Evolutionary conservation across 2,888 invertebrate genomes (phyloP).

Genomic region (Tineola bisselliella): DNA sequence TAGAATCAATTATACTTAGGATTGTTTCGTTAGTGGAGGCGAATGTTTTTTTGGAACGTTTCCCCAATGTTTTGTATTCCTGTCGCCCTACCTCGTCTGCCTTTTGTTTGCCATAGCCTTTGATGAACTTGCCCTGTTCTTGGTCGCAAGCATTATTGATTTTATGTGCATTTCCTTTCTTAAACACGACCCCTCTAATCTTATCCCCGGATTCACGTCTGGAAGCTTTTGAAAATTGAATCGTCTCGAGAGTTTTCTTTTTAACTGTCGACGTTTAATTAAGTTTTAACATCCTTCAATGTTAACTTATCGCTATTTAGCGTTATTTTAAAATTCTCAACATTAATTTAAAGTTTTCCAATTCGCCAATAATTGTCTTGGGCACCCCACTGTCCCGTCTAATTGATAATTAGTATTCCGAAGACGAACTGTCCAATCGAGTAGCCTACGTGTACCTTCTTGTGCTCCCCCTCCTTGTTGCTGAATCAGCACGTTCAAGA

Average conservation of each 20-base stretch:
- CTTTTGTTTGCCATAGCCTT: constrained; percentile 53
- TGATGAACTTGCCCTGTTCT: constrained; percentile 46
- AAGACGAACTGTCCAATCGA: constrained; percentile 29
- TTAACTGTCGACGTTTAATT: too few relatives aligned
- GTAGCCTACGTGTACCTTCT: constrained; percentile 38
- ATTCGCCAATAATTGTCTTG: background rate
- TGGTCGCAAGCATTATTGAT: constrained; percentile 9
- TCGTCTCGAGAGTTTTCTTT: background rate
- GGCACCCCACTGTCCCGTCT: constrained; percentile 19
- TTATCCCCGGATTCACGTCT: background rate
- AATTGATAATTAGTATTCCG: constrained; percentile 62
- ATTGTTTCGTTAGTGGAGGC: constrained; percentile 64
- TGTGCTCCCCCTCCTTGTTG: constrained; percentile 21
- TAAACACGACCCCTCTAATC: background rate
- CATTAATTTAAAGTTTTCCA: constrained; percentile 8
- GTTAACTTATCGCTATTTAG: too few relatives aligned
- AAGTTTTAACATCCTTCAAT: too few relatives aligned
- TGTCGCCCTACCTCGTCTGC: constrained; percentile 26
- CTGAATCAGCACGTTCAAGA: constrained; percentile 32
- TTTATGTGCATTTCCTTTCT: constrained; percentile 12
- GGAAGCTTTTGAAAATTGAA: background rate
- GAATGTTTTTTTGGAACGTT: constrained; percentile 45
- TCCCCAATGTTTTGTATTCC: constrained; percentile 47
- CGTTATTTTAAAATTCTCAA: background rate
- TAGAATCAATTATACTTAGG: constrained; percentile 64